Evolutionary conservation across 2,888 invertebrate genomes (phyloP), one percentile per base, ranked within the genome.

Genomic region (Calliopum simillimum): DNA sequence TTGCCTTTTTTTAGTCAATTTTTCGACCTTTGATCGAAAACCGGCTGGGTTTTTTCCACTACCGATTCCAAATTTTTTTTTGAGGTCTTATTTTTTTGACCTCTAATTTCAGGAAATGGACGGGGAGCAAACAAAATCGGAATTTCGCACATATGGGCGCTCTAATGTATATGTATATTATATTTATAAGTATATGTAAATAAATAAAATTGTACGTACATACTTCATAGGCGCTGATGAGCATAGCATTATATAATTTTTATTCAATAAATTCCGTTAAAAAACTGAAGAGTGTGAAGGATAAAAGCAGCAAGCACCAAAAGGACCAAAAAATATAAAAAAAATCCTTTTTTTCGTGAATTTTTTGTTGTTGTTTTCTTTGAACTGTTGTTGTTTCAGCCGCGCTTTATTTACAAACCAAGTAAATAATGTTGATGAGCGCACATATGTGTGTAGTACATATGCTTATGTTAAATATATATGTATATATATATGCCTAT

Each of bases 161-260:
- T 11, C 11, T n/a, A 77, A 19, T 47, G 56, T 63, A 63, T 66
- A 23, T 62, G n/a, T 49, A 69, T 68, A 8, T 62, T 55, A 23
- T 51, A 58, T n/a, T 62, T 71, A n/a, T 43, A 65, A 47, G 13
- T 49, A 53, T 53, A 67, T 44, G 14, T 61, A 70, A 41, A 44
- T 65, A 65, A 55, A 13, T 62, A 72, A 67, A 62, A 14, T 33
- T 13, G 79, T 85, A 84, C 84, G 80, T 85, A 84, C 84, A 83
- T 85, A 81, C 80, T 79, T 82, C 82, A 79, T 83, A 83, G 83
- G 77, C 80, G 83, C 84, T 85, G 84, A 84, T 85, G 85, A 83
- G 84, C 84, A 84, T 84, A 84, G 82, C 84, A 84, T 84, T 83
- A 85, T 83, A 82, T 82, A 49, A 59, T 55, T 47, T 58, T 67